Evolutionary conservation across 2,113 vertebrate species (phyloP).

Genomic region (Condylura cristata): DNA sequence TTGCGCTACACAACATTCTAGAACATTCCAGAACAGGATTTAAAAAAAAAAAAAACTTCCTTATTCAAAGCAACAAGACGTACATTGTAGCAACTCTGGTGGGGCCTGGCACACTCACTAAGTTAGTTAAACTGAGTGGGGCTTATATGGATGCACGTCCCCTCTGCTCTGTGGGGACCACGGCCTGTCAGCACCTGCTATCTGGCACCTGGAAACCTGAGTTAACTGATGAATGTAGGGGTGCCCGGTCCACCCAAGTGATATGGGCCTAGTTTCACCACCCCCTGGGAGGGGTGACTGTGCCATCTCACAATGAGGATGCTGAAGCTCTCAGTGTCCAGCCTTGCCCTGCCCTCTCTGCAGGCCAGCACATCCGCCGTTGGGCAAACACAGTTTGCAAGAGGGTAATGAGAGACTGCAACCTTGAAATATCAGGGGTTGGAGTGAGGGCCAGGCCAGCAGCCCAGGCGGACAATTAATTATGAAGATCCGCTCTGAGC

Average conservation of each 20-base stretch:
- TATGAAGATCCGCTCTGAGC: conserved; percentile 80
- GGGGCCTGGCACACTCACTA: neutral
- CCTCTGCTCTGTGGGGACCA: neutral
- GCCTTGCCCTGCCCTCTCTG: neutral
- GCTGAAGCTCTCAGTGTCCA: neutral
- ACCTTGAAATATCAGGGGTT: conserved; percentile 53
- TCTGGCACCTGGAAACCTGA: accelerated
- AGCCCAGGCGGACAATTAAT: conserved; percentile 76
- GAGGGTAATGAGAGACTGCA: neutral
- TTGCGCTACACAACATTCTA: neutral
- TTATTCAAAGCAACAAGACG: neutral
- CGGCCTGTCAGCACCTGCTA: neutral
- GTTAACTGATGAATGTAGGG: neutral
- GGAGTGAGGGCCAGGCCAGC: neutral
- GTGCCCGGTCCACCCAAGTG: neutral
- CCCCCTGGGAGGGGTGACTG: accelerated
- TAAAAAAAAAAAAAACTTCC: neutral
- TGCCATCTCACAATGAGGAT: neutral
- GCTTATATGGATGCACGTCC: no score
- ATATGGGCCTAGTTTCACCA: neutral
- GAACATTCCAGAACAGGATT: neutral
- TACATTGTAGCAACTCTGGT: neutral
- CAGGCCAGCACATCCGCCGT: neutral
- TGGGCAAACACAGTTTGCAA: conserved; percentile 1
- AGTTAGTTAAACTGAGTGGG: neutral